phyloP scores from a whole-genome alignment of 2,888 invertebrate species.

The Antitype chi region DNA sequence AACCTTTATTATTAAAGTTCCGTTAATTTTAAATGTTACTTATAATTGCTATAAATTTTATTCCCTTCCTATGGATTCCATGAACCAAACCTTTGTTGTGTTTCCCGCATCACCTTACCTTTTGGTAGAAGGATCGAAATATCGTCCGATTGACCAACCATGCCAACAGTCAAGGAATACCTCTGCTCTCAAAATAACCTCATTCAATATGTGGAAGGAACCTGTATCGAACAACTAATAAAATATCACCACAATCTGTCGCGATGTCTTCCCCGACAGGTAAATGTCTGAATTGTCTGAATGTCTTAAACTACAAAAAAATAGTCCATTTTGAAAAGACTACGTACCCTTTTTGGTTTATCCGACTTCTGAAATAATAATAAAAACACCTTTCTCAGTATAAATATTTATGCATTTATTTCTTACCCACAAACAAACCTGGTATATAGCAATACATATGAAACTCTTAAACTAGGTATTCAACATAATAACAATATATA shows the following conservation, averaged over 20 bases:
- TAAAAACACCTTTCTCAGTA: too few species aligned
- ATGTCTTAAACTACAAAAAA: background rate
- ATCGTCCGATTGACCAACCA: background rate
- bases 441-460: too few species aligned
- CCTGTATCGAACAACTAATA: conserved; percentile 2
- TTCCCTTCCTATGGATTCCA: conserved; percentile 2
- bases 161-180: conserved; percentile 1
- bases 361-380: too few species aligned
- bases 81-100: background rate
- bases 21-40: background rate
- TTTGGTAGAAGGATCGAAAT: background rate
- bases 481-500: too few species aligned
- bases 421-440: too few species aligned
- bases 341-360: too few species aligned
- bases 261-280: background rate
- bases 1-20: background rate
- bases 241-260: background rate
- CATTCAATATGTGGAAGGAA: background rate
- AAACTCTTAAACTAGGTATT: too few species aligned
- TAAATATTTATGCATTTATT: too few species aligned
- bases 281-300: too few species aligned
- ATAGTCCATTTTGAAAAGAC: too few species aligned
- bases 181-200: conserved; percentile 1
- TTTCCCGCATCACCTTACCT: background rate
- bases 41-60: background rate